Evolutionary conservation across 1,140 invertebrate genomes (phyloP), one percentile per base, ranked within the genome.

Genomic region (Triops longicaudatus): DNA sequence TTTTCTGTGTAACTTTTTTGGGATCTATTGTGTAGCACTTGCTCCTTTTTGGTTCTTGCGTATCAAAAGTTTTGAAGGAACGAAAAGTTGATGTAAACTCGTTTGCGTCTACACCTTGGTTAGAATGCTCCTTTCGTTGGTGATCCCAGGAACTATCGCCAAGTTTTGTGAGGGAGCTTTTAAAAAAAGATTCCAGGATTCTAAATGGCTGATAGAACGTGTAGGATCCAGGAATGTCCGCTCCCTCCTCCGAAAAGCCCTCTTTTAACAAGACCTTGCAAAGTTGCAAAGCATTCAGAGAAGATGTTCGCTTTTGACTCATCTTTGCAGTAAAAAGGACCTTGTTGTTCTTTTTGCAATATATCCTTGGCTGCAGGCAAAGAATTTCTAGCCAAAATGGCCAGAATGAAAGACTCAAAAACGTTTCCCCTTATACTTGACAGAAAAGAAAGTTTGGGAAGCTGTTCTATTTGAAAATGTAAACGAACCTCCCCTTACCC

Each of bases 181-280:
- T 37, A 37, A 37, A 37, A 37, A 37, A 37, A 37, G 31, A 37
- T 37, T 37, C 7, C 14, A 63, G 50, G 10, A 63, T 63, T 63
- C 22, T 63, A 63, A 63, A 63, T 63, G 22, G 50, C 50, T 22
- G 50, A 63, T 63, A 63, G 14, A n/a, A 63, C n/a, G 22, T 22
- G 22, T 63, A 22, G 50, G 44, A 63, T 63, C 14, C 22, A n/a
- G 50, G 50, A 63, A 63, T 63, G 50, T 22, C 50, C 50, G 22
- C n/a, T 63, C 50, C 50, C 50, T 63, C 17, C 50, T 17, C 43
- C 50, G 3, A 63, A 63, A 63, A 14, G 14, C 44, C 44, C 44
- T 22, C 50, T 63, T 63, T 63, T 63, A 63, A 22, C 50, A 63
- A 63, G 50, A 63, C 50, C 50, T 63, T 63, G 50, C 50, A 63